Percentiles rank a stretch among this genome's conserved stretches.
phyloP scores from a whole-genome alignment of 2,888 invertebrate species.

The Terebella lapidaria region DNA sequence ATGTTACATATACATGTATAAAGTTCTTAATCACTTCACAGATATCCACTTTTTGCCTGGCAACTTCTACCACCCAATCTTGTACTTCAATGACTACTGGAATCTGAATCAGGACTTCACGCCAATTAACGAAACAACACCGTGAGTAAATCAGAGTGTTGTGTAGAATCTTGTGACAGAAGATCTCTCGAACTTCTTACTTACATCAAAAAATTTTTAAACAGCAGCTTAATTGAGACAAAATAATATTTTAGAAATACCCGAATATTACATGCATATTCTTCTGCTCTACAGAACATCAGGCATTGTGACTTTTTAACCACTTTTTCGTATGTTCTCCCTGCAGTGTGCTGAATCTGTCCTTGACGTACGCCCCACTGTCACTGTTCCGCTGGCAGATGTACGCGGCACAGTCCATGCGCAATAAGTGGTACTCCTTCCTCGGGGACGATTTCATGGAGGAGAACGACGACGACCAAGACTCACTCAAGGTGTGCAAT shows the following conservation, averaged over 20 bases:
- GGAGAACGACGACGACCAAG: conserved; percentile 60
- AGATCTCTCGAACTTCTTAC: too few species aligned
- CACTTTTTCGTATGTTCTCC: too few species aligned
- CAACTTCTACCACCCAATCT: conserved; percentile 83
- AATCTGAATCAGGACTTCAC: conserved; percentile 89
- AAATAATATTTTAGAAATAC: too few species aligned
- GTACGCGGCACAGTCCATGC: conserved; percentile 90
- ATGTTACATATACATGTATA: neutral
- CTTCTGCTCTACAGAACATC: too few species aligned
- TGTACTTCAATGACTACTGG: conserved; percentile 98
- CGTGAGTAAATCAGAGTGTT: conserved; percentile 53
- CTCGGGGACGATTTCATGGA: conserved; percentile 58
- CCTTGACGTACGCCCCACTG: conserved; percentile 67
- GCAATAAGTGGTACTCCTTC: conserved; percentile 70
- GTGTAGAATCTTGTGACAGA: too few species aligned
- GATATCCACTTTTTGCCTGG: conserved; percentile 82
- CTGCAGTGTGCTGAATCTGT: conserved; percentile 53
- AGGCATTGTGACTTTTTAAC: too few species aligned
- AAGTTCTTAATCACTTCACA: conserved; percentile 32
- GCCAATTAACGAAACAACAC: conserved; percentile 75
- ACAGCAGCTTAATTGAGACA: too few species aligned
- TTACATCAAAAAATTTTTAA: too few species aligned
- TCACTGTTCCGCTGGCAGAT: conserved; percentile 97
- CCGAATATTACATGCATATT: too few species aligned
- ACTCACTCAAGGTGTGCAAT: conserved; percentile 59